These are phyloP conservation scores for Melanocharis versteri DNA, from an alignment of 2,113 vertebrate species.

Conservation along the genomic window DNA sequence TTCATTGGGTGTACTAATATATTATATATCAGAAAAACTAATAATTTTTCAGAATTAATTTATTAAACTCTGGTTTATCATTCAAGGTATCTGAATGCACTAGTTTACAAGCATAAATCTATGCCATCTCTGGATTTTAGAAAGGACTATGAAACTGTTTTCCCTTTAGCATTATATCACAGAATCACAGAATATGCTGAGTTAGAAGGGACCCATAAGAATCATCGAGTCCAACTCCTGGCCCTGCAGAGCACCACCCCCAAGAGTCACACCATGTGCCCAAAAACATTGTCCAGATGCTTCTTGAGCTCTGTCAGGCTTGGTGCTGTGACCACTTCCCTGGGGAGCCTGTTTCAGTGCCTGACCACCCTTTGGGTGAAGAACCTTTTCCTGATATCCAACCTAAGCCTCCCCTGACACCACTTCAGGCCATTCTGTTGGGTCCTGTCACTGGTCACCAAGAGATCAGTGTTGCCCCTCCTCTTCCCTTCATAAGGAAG, in stretches of 20 bases:
- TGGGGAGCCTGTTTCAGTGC: not conserved
- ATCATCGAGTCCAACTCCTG: not conserved
- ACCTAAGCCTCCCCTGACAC: not conserved
- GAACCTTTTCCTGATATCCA: not conserved
- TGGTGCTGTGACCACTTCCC: not conserved
- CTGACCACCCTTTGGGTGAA: not conserved
- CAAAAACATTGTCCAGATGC: not conserved
- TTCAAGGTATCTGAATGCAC: not conserved
- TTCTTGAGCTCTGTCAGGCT: not conserved
- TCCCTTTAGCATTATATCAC: not conserved
- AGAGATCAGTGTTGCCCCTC: not conserved
- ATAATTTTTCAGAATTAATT: not conserved
- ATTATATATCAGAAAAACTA: not conserved
- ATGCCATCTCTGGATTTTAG: not conserved
- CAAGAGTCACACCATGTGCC: not conserved
- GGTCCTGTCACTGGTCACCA: not conserved
- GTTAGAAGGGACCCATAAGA: not conserved
- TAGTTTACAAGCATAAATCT: not conserved
- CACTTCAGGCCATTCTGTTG: not conserved
- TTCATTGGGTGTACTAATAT: not conserved
- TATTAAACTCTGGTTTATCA: not conserved
- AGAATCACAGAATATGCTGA: not conserved
- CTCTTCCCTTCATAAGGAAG: not conserved
- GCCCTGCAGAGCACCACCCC: not conserved
- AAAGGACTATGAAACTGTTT: not conserved